Base-by-base conservation (phyloP, 2,797 vertebrate genomes). In the Sternarchorhynchus goeldii region DNA sequence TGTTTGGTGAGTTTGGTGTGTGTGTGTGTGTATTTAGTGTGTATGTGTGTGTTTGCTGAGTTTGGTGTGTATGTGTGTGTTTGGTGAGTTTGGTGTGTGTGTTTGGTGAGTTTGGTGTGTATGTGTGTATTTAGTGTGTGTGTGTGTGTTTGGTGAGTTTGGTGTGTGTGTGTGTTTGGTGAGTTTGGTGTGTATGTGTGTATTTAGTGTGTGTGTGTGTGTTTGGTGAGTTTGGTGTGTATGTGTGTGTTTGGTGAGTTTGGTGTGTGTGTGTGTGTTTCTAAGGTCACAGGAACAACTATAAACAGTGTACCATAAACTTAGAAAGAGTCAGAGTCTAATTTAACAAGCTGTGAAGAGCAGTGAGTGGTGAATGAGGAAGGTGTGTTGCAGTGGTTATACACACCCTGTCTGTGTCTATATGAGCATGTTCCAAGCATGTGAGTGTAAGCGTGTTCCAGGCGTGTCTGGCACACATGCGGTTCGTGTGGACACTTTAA, bases 271-370 rank as follows among this genome's bases (percentile, higher is more conserved):
- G 79, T 79, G 55, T 76, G 76, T 76, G 69, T 81, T 81, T 77
- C 77, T 72, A 81, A 86, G 78, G 81, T 83, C 79, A 83, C 45
- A 65, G 78, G 69, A 50, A 77, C 45, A 25, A 74, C 53, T 70
- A 75, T 83, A 82, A 84, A 82, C 78, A 73, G 76, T 62, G 74
- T 58, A 57, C 66, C 76, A 25, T 25, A 25, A 25, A n/a, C n/a
- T 86, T 84, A 82, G 78, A 84, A 81, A 60, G 50, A 65, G 70
- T 73, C 76, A 79, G 79, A 79, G 71, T 65, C 68, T 50, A 75
- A 72, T 84, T 78, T 79, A 84, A 84, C 60, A 63, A 64, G 65
- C 80, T 82, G 80, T 84, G 81, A 84, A 84, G 80, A 80, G 77
- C 75, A 74, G 65, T 63, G 71, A 25, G 25, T 25, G 25, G 25